phyloP scores from a whole-genome alignment of 2,113 vertebrate species.

The Naja naja region DNA sequence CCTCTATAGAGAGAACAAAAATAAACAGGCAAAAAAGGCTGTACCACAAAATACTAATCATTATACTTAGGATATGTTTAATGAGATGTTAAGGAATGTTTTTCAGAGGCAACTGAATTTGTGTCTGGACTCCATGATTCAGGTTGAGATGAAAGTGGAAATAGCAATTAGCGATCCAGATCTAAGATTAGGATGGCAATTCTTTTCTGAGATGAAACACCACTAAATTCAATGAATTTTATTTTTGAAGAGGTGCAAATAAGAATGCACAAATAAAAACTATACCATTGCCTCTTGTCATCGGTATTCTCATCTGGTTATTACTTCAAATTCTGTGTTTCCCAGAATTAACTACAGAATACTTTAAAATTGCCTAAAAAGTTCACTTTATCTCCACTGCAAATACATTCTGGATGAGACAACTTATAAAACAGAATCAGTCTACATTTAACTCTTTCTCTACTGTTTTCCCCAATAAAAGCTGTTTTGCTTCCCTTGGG shows the following conservation, averaged over 20 bases:
- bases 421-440: not conserved
- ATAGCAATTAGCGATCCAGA: not conserved
- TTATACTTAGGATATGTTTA: not conserved
- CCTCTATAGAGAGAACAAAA: not conserved
- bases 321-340: not conserved
- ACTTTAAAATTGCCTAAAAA: not conserved
- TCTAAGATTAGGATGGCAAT: not conserved
- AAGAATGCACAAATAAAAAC: not conserved
- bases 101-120: conserved; percentile 3
- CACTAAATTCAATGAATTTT: not conserved
- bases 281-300: not conserved
- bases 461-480: not conserved
- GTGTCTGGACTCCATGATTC: not conserved
- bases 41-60: too few relatives aligned
- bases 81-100: not conserved
- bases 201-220: not conserved
- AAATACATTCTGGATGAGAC: not conserved
- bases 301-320: not conserved
- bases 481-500: not conserved
- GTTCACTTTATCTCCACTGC: not conserved
- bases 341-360: not conserved
- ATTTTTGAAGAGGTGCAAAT: not conserved
- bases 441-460: too few relatives aligned
- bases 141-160: not conserved
- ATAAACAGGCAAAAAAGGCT: not conserved